These are phyloP conservation scores for Eubucco bourcierii DNA, from an alignment of 2,113 vertebrate genomes.

Conservation along the genomic window DNA sequence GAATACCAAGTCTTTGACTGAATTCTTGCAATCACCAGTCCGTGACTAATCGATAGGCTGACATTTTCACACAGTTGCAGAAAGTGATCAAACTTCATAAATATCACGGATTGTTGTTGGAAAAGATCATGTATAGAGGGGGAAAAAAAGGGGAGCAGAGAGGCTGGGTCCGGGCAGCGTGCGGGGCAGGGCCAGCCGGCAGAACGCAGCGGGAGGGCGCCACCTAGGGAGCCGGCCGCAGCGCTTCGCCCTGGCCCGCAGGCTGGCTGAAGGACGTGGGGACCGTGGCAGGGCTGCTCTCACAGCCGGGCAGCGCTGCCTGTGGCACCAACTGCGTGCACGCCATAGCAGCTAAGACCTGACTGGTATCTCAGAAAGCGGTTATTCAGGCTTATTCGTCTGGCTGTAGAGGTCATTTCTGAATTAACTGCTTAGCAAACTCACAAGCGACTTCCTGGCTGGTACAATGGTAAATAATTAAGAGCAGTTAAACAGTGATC, in stretches of 20 bases:
- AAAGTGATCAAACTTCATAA: constrained; percentile 58
- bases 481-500: background rate
- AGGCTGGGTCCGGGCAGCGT: background rate
- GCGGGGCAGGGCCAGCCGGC: fast-evolving
- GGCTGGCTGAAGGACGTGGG: background rate
- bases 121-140: fast-evolving
- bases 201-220: fast-evolving
- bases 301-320: fast-evolving
- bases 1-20: constrained; percentile 30
- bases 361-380: background rate
- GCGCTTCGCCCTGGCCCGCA: fast-evolving
- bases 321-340: fast-evolving
- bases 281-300: background rate
- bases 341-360: fast-evolving
- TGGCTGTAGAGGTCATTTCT: background rate
- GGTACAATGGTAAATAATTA: background rate
- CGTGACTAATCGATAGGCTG: constrained; percentile 51
- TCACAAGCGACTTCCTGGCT: background rate
- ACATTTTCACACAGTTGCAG: constrained; percentile 59
- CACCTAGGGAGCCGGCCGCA: background rate
- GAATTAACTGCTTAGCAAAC: background rate
- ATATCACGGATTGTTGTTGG: background rate
- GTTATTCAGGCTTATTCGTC: background rate
- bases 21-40: constrained; percentile 52
- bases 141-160: too few relatives aligned